A percentile compares a stretch with the other conserved stretches of the same genome.
These are phyloP conservation scores for Heliconius eleuchia DNA, from an alignment of 1,140 invertebrate species.

Conservation along the genomic window DNA sequence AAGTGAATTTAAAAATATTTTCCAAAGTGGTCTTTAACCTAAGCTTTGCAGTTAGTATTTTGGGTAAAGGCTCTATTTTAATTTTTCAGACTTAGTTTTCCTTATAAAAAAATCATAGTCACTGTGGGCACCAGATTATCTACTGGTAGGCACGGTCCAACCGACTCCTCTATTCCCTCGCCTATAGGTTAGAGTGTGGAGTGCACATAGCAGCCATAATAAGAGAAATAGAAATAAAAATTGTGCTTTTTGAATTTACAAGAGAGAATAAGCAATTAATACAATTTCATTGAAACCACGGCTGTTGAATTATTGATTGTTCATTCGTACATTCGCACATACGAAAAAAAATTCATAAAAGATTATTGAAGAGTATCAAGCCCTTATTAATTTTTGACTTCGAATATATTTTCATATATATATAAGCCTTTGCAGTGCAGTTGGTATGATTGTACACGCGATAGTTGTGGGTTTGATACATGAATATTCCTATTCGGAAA, in stretches of 20 bases:
- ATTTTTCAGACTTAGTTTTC: no score
- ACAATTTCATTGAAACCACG: background rate
- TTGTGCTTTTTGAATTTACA: background rate
- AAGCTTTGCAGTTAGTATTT: no score
- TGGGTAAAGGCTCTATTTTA: no score
- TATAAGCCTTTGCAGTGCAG: background rate
- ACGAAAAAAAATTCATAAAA: background rate
- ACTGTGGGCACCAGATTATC: no score
- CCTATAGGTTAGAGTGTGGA: no score
- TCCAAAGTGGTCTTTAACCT: no score
- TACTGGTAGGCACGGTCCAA: no score
- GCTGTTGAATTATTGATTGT: background rate
- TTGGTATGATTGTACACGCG: background rate
- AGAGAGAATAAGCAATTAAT: background rate
- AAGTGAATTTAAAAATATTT: no score
- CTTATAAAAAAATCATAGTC: no score
- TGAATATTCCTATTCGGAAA: no score
- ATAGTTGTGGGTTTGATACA: background rate
- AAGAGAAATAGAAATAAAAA: background rate
- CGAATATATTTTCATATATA: background rate
- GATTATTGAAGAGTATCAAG: background rate
- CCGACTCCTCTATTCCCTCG: no score
- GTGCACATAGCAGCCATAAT: no score
- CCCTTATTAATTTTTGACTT: slow-evolving; percentile 1
- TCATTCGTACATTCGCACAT: background rate